These are phyloP conservation scores for Emydoidea blandingii DNA, from an alignment of 2,797 vertebrate genomes.

Conservation along the genomic window DNA sequence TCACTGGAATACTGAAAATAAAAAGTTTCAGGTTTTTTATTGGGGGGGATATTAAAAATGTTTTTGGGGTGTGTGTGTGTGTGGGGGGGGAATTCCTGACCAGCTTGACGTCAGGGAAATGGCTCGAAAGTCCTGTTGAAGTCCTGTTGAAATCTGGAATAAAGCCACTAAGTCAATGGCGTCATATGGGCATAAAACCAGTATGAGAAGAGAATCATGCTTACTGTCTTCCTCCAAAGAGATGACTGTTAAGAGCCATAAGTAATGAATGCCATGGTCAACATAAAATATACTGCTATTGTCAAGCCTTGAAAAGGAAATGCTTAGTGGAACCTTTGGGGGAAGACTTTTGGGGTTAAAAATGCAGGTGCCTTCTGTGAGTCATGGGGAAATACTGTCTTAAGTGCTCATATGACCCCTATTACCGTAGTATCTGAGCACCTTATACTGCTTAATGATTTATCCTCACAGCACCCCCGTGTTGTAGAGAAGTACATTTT, in stretches of 20 bases:
- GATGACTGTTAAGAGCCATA: background rate
- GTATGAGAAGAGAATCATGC: background rate
- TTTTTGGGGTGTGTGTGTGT: background rate
- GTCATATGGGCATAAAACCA: background rate
- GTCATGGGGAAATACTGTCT: background rate
- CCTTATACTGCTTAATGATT: background rate
- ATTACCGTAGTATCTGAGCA: background rate
- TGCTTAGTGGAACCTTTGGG: background rate
- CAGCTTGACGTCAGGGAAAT: background rate
- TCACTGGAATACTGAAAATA: background rate
- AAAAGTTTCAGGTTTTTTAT: background rate
- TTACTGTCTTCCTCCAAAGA: background rate
- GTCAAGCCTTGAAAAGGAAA: background rate
- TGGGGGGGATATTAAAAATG: background rate
- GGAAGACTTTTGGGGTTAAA: background rate
- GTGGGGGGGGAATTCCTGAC: background rate
- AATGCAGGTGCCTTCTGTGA: background rate
- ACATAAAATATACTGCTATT: background rate
- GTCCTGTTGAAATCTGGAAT: background rate
- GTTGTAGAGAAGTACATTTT: fast-evolving
- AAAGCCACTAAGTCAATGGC: background rate
- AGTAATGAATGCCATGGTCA: background rate
- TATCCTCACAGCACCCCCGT: background rate
- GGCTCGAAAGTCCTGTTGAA: background rate
- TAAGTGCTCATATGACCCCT: background rate